A percentile compares a stretch with the other conserved stretches of the same genome.
Evolutionary conservation across 92 coral and sea anemone genomes (phyloP).

Genomic region (Heteractis magnifica): DNA sequence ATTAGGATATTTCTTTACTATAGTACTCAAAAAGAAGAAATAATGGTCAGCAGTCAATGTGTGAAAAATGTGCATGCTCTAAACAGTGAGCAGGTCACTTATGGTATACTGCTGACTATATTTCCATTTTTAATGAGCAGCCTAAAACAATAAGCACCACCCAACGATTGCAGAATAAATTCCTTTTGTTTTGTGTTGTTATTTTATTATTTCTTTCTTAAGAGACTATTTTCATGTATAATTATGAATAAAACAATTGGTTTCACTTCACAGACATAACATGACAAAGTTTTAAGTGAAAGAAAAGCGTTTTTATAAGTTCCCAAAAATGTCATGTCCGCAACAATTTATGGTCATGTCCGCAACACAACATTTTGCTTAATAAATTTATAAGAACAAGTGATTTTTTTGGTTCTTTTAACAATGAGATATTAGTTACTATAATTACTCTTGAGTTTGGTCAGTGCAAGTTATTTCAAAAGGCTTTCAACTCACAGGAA

Average conservation of each 20-base stretch:
- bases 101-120: background rate
- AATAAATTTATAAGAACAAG: background rate
- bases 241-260: background rate
- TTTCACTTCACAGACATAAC: background rate
- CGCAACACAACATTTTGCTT: slow-evolving; percentile 3
- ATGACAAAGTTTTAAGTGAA: background rate
- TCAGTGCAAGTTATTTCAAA: background rate
- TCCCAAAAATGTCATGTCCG: slow-evolving; percentile 20
- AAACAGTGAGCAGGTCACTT: background rate
- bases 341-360: slow-evolving; percentile 10
- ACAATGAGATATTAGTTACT: background rate
- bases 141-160: background rate
- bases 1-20: too few species aligned
- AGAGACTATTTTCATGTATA: background rate
- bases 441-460: background rate
- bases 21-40: too few species aligned
- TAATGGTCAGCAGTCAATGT: background rate
- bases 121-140: background rate
- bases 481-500: slow-evolving; percentile 8
- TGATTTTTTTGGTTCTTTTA: background rate
- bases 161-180: background rate
- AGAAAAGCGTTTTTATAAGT: background rate
- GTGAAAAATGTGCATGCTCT: background rate
- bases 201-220: background rate
- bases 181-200: background rate